Evolutionary conservation across 2,888 invertebrate species (phyloP).

Genomic region (Patella caerulea): DNA sequence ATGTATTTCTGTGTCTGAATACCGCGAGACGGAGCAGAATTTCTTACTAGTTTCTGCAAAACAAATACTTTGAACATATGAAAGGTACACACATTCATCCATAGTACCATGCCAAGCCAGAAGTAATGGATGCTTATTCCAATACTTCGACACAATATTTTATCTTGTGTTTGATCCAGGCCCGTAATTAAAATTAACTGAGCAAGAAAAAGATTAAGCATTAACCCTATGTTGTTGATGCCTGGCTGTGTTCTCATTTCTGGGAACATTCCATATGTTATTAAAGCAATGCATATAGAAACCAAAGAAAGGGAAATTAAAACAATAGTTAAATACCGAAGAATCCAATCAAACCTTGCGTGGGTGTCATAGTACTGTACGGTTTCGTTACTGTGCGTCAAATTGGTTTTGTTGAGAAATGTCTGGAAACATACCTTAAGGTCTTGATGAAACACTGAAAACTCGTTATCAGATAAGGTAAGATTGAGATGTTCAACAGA

Average conservation of each 20-base stretch:
- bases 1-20: slow-evolving; percentile 13
- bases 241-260: slow-evolving; percentile 43
- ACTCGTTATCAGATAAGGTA: neutral
- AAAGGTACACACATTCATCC: slow-evolving; percentile 44
- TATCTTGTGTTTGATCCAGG: slow-evolving; percentile 19
- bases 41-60: slow-evolving; percentile 12
- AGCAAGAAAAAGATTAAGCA: slow-evolving; percentile 34
- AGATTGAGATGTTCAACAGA: neutral
- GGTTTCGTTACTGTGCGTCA: neutral
- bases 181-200: slow-evolving; percentile 36
- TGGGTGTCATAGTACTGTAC: neutral
- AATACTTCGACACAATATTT: slow-evolving; percentile 30
- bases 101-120: slow-evolving; percentile 40
- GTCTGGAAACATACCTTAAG: neutral
- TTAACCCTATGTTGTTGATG: slow-evolving; percentile 43
- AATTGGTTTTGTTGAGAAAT: neutral
- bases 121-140: slow-evolving; percentile 41
- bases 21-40: neutral
- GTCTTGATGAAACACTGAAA: neutral
- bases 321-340: slow-evolving; percentile 24
- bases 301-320: slow-evolving; percentile 30
- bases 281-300: slow-evolving; percentile 35
- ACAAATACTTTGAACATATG: slow-evolving; percentile 46
- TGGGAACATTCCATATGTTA: slow-evolving; percentile 37
- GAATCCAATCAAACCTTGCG: neutral